Evolutionary conservation across 2,888 invertebrate genomes (phyloP).

Genomic region (Acanthosepion lycidas): DNA sequence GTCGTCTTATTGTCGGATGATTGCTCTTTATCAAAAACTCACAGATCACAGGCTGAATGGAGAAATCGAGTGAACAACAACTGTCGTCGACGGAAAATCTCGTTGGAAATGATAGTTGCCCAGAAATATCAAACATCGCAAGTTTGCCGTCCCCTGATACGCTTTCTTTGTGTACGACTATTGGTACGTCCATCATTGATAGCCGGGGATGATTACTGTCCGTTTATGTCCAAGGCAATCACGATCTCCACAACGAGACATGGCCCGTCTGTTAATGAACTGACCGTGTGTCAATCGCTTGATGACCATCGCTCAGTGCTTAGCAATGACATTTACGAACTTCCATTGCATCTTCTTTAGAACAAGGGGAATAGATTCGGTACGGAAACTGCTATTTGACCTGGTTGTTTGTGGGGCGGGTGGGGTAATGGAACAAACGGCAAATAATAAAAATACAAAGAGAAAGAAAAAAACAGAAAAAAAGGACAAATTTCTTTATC

Average conservation of each 20-base stretch:
- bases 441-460: neutral
- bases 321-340: slow-evolving; percentile 6
- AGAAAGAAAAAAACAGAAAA: neutral
- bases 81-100: slow-evolving; percentile 33
- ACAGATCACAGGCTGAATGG: slow-evolving; percentile 10
- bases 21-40: slow-evolving; percentile 33
- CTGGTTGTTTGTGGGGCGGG: neutral
- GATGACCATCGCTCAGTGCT: neutral
- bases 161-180: neutral
- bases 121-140: neutral
- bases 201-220: neutral
- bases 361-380: neutral
- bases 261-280: slow-evolving; percentile 33
- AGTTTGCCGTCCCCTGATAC: neutral
- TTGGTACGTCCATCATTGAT: slow-evolving; percentile 2
- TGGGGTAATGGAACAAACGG: neutral
- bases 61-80: slow-evolving; percentile 10
- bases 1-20: slow-evolving; percentile 21
- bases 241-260: neutral
- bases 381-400: neutral
- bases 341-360: neutral
- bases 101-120: slow-evolving; percentile 33
- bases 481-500: neutral
- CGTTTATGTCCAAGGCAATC: slow-evolving; percentile 3
- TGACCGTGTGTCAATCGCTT: slow-evolving; percentile 33